A percentile compares a stretch with the other conserved stretches of the same genome.
Evolutionary conservation across 2,113 vertebrate genomes (phyloP).

Genomic region (Edolisoma coerulescens): DNA sequence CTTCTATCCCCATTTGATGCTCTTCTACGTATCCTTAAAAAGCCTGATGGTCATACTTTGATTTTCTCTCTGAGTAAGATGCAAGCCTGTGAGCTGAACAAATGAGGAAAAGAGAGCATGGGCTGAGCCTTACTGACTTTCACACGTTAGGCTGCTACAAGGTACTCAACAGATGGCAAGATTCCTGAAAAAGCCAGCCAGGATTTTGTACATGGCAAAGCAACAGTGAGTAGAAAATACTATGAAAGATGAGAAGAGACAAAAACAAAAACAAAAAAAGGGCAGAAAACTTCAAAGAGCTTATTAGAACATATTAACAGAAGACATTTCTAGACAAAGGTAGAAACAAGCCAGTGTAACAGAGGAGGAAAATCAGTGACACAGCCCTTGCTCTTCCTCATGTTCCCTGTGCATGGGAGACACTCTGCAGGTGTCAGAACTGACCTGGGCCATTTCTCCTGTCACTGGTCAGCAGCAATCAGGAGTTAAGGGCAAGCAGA

Average conservation of each 20-base stretch:
- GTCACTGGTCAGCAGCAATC: not conserved
- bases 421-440: not conserved
- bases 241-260: not conserved
- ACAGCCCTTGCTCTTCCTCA: not conserved
- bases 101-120: not conserved
- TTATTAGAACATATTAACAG: not conserved
- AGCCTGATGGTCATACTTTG: not conserved
- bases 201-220: not conserved
- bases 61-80: not conserved
- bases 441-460: not conserved
- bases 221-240: conserved; percentile 18
- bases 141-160: not conserved
- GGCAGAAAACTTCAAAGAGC: not conserved
- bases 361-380: not conserved
- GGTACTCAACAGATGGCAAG: conserved; percentile 31
- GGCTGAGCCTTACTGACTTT: not conserved
- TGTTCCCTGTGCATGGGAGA: not conserved
- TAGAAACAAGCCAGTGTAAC: not conserved
- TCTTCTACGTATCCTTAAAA: not conserved
- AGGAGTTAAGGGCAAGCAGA: not conserved
- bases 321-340: not conserved
- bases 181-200: conserved; percentile 22
- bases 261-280: not conserved
- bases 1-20: not conserved
- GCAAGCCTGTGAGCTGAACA: not conserved